These are phyloP conservation scores for Barnardius zonarius DNA, from an alignment of 2,113 vertebrate genomes.

Conservation along the genomic window DNA sequence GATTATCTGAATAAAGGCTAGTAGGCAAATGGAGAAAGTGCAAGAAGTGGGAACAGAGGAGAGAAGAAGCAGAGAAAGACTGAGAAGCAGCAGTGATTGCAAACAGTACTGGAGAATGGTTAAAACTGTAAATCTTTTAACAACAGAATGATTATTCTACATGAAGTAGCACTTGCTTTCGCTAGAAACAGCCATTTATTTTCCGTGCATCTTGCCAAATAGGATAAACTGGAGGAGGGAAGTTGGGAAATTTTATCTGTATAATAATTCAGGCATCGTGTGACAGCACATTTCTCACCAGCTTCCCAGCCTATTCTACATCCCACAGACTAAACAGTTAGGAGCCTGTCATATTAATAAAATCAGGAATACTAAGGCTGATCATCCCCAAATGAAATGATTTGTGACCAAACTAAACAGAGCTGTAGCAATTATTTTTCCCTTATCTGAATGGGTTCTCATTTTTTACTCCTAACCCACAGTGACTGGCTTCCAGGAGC, in stretches of 20 bases:
- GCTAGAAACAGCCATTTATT: conserved; percentile 21
- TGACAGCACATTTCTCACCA: background rate
- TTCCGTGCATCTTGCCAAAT: background rate
- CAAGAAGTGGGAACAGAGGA: background rate
- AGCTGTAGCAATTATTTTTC: background rate
- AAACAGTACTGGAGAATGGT: background rate
- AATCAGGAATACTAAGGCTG: background rate
- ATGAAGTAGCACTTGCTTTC: background rate
- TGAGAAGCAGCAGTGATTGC: background rate
- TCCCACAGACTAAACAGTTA: background rate
- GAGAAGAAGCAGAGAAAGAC: background rate
- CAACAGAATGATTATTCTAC: conserved; percentile 12
- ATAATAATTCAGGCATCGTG: background rate
- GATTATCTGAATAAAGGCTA: background rate
- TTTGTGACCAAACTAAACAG: background rate
- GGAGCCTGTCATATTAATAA: background rate
- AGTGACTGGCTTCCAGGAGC: background rate
- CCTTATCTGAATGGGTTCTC: background rate
- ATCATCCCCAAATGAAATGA: background rate
- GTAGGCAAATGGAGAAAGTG: background rate
- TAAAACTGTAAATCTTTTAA: background rate
- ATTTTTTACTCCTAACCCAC: background rate
- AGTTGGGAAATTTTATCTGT: conserved; percentile 19
- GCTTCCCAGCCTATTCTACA: background rate
- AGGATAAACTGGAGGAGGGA: conserved; percentile 9